Percentiles rank a stretch among this genome's conserved stretches.
These are phyloP conservation scores for Conger conger DNA, from an alignment of 2,113 vertebrate genomes.

Conservation along the genomic window DNA sequence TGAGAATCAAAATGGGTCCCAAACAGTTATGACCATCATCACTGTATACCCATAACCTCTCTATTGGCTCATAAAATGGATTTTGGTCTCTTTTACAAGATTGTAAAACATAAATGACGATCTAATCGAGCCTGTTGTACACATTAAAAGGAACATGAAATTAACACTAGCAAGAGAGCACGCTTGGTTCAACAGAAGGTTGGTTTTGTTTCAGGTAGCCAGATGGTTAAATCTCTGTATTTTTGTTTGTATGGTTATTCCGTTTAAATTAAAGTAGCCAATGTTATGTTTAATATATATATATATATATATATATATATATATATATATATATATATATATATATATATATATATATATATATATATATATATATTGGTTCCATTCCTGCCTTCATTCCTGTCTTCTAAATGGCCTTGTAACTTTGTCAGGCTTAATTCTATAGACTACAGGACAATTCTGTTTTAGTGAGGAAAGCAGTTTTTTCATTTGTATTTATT, in stretches of 20 bases:
- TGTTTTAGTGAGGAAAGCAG: not conserved
- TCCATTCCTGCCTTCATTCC: too few relatives aligned
- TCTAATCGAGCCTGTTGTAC: not conserved
- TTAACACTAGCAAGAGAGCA: not conserved
- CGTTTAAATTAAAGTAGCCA: not conserved
- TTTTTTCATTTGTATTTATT: not conserved
- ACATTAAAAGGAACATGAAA: not conserved
- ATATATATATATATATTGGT: too few relatives aligned
- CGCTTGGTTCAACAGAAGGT: not conserved
- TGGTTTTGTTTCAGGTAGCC: not conserved
- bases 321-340: too few relatives aligned
- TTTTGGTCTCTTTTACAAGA: too few relatives aligned
- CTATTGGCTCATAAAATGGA: not conserved
- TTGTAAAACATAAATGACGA: not conserved
- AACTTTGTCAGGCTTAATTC: too few relatives aligned
- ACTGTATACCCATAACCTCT: not conserved
- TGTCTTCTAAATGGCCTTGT: not conserved
- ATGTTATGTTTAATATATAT: too few relatives aligned
- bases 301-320: too few relatives aligned
- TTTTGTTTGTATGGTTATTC: not conserved
- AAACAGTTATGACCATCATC: not conserved
- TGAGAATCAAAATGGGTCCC: not conserved
- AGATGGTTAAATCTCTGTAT: not conserved
- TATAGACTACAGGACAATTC: too few relatives aligned
- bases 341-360: too few relatives aligned